Base-by-base conservation (phyloP, 2,797 vertebrate genomes). In the Lepilemur septentrionalis region DNA sequence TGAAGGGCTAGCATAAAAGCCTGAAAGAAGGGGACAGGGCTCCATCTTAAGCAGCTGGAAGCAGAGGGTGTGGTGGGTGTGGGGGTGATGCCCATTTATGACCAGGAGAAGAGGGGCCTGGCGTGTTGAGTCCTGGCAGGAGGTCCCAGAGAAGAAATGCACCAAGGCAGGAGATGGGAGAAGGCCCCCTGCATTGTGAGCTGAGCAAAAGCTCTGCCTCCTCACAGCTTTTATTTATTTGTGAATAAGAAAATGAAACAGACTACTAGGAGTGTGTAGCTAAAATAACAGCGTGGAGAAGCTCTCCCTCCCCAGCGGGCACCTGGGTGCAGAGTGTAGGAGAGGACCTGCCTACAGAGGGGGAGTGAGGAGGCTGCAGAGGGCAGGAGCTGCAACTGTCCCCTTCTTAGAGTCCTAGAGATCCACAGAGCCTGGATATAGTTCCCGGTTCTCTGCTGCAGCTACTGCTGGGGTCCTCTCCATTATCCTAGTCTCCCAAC, bases 231-330 rank as follows among this genome's bases (percentile, higher is more conserved):
- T 94, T 23, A 57, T 13, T 38, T 72, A 25, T 35, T 82, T 90
- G 67, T 90, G 55, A 96, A 43, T 25, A 50, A n/a, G 30, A 82
- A 89, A 63, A 89, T 35, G 38, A 59, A 52, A 5, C 22, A 22
- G 14, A 38, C 17, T 72, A 25, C 7, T 35, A 59, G 46, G n/a
- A 85, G 78, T 17, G 30, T 10, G 2, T 18, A 57, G 35, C 48
- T 89, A 8, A 69, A 70, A 82, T n/a, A 76, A 20, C 48, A 32
- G 7, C 46, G 1, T 2, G 3, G 23, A 75, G 67, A 46, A 59
- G n/a, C n/a, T 30, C 50, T 10, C 0, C 13, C 8, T 23, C n/a
- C 28, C 6, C 23, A 18, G 52, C 0, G 0, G 10, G n/a, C 12
- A 9, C 9, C 28, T 32, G 25, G 55, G 20, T 30, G 70, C 10